These are phyloP conservation scores for Xenops minutus DNA, from an alignment of 2,797 vertebrate genomes.

Conservation along the genomic window DNA sequence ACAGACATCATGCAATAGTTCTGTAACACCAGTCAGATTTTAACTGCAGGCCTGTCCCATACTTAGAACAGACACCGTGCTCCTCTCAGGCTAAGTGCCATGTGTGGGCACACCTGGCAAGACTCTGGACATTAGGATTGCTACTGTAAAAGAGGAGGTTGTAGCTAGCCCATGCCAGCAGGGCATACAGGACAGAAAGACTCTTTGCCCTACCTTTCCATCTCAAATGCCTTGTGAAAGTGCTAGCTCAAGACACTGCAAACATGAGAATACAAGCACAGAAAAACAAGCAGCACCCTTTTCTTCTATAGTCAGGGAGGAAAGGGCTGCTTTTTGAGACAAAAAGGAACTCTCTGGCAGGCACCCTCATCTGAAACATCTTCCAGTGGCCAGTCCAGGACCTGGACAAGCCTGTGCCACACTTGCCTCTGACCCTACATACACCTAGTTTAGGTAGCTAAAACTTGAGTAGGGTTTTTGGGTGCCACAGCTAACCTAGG, in stretches of 20 bases:
- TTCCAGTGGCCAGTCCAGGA: background rate
- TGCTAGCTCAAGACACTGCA: background rate
- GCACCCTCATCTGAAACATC: background rate
- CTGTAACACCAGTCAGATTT: background rate
- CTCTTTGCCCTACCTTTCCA: background rate
- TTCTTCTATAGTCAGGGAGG: background rate
- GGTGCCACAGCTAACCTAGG: background rate
- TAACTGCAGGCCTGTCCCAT: background rate
- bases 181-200: background rate
- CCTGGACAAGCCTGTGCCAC: background rate
- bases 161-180: background rate
- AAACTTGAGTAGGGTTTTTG: background rate
- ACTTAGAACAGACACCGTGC: no score
- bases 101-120: background rate
- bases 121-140: no score
- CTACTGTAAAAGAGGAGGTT: background rate
- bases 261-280: rapidly evolving
- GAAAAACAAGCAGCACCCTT: background rate
- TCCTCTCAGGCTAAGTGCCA: background rate
- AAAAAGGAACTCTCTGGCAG: background rate
- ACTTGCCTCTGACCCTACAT: background rate
- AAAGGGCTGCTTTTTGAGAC: background rate
- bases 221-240: background rate
- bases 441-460: background rate
- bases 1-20: background rate